These are phyloP conservation scores for Alosa alosa DNA, from an alignment of 2,113 vertebrate species.

Conservation along the genomic window DNA sequence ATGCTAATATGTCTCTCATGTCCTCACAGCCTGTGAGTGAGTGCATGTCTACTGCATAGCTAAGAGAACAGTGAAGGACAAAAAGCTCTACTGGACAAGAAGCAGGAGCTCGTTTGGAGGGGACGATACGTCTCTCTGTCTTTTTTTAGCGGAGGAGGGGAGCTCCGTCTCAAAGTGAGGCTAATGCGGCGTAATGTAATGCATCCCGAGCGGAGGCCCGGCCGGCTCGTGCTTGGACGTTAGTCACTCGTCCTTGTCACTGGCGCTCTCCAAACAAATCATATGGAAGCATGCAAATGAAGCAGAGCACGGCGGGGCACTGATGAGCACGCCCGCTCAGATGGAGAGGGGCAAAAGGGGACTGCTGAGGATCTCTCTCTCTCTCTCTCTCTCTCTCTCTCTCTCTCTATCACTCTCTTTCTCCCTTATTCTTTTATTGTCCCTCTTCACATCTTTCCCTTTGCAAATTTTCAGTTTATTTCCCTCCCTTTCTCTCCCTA, in stretches of 20 bases:
- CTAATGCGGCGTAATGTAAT: not conserved
- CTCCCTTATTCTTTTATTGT: not conserved
- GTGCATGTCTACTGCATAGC: not conserved
- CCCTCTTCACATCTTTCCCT: not conserved
- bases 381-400: not conserved
- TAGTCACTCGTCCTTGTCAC: slow-evolving; percentile 33
- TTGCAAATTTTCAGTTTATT: not conserved
- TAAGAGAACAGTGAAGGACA: not conserved
- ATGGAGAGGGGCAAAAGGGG: not conserved
- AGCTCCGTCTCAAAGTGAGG: not conserved
- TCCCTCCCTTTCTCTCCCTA: not conserved
- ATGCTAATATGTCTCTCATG: not conserved
- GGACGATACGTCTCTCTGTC: not conserved
- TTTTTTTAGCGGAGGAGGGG: not conserved
- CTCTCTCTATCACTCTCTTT: not conserved
- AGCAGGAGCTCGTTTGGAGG: not conserved
- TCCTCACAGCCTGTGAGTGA: not conserved
- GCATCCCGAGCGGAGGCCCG: not conserved
- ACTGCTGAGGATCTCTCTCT: not conserved
- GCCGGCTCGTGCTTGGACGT: not conserved
- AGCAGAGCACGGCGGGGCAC: not conserved
- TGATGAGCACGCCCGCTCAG: too few species aligned
- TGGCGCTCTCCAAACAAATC: slow-evolving; percentile 47
- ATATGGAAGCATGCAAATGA: slow-evolving; percentile 52
- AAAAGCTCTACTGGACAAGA: not conserved